phyloP scores from a whole-genome alignment of 2,113 vertebrate genomes.

The Dipodomys stephensi region DNA sequence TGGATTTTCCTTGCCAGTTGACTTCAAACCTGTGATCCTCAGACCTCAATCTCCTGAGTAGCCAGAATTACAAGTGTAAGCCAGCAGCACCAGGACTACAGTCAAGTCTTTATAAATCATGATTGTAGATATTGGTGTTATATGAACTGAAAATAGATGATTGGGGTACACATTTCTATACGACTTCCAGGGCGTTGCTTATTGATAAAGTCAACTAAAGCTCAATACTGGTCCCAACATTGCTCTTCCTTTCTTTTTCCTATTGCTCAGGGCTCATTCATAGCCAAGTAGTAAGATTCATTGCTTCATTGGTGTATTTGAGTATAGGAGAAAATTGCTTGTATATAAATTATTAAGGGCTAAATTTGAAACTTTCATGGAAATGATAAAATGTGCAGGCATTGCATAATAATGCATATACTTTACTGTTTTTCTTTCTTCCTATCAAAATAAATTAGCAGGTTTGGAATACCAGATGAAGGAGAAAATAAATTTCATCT shows the following conservation, averaged over 20 bases:
- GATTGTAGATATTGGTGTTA: background rate
- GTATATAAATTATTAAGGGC: background rate
- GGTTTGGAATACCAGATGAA: background rate
- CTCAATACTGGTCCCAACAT: background rate
- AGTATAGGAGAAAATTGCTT: background rate
- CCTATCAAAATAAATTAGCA: background rate
- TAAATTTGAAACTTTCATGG: conserved; percentile 27
- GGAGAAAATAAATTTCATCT: conserved; percentile 1
- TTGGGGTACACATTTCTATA: background rate
- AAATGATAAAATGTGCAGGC: background rate
- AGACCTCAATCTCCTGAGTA: no score
- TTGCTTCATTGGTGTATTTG: background rate
- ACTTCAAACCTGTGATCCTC: no score
- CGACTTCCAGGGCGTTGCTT: background rate
- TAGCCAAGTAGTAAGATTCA: background rate
- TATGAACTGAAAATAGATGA: background rate
- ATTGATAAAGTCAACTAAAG: background rate
- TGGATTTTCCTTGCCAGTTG: no score
- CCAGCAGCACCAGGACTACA: no score
- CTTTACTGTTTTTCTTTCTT: background rate
- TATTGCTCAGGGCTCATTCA: background rate
- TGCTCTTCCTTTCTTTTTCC: background rate
- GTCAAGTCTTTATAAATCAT: background rate
- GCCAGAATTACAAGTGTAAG: no score
- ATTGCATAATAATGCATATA: background rate